Percentiles rank a stretch among this genome's conserved stretches.
Evolutionary conservation across 1,140 invertebrate species (phyloP).

Genomic region (Drosophila bocki): DNA sequence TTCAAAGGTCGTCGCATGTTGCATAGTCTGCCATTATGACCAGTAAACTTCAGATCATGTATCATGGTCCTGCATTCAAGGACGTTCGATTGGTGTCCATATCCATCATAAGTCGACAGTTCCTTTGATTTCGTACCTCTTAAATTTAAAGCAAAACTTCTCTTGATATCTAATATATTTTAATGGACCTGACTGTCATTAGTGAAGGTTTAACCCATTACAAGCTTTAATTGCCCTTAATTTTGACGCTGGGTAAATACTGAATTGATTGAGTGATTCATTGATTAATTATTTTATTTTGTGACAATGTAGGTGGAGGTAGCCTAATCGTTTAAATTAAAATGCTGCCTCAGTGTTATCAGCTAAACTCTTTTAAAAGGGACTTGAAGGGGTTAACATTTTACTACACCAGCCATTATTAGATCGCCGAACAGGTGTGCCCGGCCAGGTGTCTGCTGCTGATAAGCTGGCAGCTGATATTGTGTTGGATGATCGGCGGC

Average conservation of each 20-base stretch:
- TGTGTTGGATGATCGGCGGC: conserved; percentile 19
- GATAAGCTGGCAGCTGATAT: conserved; percentile 56
- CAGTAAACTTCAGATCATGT: not conserved
- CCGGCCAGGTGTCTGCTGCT: conserved; percentile 61
- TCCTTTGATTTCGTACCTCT: no score
- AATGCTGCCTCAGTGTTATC: conserved; percentile 30
- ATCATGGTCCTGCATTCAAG: not conserved
- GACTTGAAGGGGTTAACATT: conserved; percentile 54
- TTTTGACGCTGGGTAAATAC: not conserved
- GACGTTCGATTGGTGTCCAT: not conserved
- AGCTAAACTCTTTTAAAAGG: conserved; percentile 7
- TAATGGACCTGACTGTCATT: not conserved
- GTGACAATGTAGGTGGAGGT: not conserved
- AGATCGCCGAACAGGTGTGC: conserved; percentile 65
- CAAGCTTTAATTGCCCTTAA: not conserved
- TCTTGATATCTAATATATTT: not conserved
- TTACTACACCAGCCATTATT: conserved; percentile 50
- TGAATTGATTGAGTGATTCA: conserved; percentile 11
- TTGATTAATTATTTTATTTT: conserved; percentile 15
- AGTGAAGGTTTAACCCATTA: not conserved
- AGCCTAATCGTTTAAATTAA: not conserved
- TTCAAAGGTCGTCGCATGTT: no score
- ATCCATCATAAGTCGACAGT: no score
- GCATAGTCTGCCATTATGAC: no score
- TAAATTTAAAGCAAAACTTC: not conserved